These are phyloP conservation scores for Muscicapa comitata DNA, from an alignment of 2,797 vertebrate genomes.

Conservation along the genomic window DNA sequence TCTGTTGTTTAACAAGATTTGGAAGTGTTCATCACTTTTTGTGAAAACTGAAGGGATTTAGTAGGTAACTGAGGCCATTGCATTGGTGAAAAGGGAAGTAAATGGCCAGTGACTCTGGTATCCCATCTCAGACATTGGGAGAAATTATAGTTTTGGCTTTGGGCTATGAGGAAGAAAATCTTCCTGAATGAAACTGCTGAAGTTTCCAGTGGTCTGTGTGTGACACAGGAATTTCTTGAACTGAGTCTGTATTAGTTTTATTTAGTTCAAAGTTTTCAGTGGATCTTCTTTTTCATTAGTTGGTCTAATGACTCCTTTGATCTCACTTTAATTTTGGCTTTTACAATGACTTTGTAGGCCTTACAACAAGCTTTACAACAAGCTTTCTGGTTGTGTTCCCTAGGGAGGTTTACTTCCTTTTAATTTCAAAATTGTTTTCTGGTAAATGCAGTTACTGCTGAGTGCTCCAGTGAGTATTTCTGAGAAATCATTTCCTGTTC, in stretches of 20 bases:
- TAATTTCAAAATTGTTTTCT: background rate
- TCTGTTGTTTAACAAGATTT: background rate
- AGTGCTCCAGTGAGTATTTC: background rate
- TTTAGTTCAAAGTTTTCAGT: background rate
- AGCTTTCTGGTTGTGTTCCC: background rate
- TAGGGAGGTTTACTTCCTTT: background rate
- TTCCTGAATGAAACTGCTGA: background rate
- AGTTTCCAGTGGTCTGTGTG: background rate
- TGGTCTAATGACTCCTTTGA: background rate
- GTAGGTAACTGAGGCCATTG: background rate
- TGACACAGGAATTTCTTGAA: background rate
- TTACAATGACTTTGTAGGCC: background rate
- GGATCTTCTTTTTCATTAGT: background rate
- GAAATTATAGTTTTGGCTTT: background rate
- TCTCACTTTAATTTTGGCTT: background rate
- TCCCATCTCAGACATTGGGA: background rate
- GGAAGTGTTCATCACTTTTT: background rate
- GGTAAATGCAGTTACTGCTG: background rate
- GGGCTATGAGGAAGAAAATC: background rate
- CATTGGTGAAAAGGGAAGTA: background rate
- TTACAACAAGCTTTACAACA: too few species aligned
- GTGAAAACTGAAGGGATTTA: background rate
- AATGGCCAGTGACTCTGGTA: background rate
- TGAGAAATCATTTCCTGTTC: constrained; percentile 25
- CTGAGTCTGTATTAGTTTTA: background rate